Evolutionary conservation across 92 coral and sea anemone genomes (phyloP).

Genomic region (Diadumene lineata): DNA sequence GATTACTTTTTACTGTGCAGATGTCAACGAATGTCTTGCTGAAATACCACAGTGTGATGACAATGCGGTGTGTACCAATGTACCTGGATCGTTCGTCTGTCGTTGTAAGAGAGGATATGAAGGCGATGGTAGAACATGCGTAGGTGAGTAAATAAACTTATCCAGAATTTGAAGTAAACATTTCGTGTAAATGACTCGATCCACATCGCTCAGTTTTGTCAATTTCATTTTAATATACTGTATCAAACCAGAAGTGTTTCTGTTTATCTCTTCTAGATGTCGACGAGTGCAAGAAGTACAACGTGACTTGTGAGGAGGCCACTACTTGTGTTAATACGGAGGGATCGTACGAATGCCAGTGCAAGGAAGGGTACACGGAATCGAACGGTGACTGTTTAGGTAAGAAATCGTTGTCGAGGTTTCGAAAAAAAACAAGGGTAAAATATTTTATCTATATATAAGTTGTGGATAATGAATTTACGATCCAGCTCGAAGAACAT

Average conservation of each 20-base stretch:
- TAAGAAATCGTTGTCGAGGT: too few relatives aligned
- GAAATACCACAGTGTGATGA: constrained; percentile 20
- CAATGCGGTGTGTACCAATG: constrained; percentile 51
- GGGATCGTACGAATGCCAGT: constrained; percentile 26
- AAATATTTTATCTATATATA: too few relatives aligned
- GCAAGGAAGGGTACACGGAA: constrained; percentile 7
- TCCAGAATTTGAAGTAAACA: not conserved
- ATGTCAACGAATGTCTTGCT: not conserved
- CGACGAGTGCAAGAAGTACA: not conserved
- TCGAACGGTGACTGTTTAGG: too few relatives aligned
- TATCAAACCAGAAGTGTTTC: too few relatives aligned
- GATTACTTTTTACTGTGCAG: not conserved
- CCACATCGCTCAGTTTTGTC: too few relatives aligned
- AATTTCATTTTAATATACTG: too few relatives aligned
- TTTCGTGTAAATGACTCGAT: too few relatives aligned
- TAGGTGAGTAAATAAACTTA: not conserved
- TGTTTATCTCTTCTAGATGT: too few relatives aligned
- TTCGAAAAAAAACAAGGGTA: too few relatives aligned
- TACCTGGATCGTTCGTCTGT: constrained; percentile 46
- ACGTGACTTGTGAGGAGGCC: not conserved
- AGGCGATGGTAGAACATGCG: constrained; percentile 47
- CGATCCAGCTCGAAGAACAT: too few relatives aligned
- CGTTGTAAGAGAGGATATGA: constrained; percentile 37
- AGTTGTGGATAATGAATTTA: too few relatives aligned
- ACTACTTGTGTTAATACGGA: constrained; percentile 29